These are phyloP conservation scores for Lepidothrix coronata DNA, from an alignment of 2,113 vertebrate species.

Conservation along the genomic window DNA sequence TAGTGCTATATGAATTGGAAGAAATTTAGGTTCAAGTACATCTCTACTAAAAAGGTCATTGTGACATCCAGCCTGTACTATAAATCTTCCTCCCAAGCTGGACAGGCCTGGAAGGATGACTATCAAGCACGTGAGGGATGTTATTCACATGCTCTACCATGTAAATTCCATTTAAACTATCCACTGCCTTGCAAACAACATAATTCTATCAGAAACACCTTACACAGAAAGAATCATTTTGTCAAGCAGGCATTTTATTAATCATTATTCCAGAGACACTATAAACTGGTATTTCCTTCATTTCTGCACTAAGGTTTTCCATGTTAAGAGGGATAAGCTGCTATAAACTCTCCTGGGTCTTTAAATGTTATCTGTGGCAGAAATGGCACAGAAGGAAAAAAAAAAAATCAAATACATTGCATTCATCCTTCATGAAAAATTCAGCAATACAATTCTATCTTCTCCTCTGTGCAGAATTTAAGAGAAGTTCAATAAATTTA, in stretches of 20 bases:
- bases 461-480: not conserved
- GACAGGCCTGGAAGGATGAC: not conserved
- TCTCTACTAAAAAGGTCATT: not conserved
- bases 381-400: not conserved
- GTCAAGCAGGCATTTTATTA: not conserved
- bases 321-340: not conserved
- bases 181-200: not conserved
- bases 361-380: not conserved
- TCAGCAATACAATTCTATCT: not conserved
- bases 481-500: not conserved
- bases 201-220: not conserved
- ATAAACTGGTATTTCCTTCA: constrained; percentile 1
- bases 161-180: not conserved
- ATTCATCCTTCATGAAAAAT: not conserved
- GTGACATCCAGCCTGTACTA: not conserved
- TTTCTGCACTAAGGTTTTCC: not conserved
- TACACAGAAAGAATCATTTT: not conserved
- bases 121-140: not conserved
- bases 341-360: not conserved
- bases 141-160: not conserved
- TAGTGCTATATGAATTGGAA: not conserved
- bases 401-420: not conserved
- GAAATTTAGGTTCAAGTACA: not conserved
- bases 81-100: not conserved
- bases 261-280: not conserved